Base-by-base conservation (phyloP, 1,140 invertebrate genomes). In the Caerostris darwini region DNA sequence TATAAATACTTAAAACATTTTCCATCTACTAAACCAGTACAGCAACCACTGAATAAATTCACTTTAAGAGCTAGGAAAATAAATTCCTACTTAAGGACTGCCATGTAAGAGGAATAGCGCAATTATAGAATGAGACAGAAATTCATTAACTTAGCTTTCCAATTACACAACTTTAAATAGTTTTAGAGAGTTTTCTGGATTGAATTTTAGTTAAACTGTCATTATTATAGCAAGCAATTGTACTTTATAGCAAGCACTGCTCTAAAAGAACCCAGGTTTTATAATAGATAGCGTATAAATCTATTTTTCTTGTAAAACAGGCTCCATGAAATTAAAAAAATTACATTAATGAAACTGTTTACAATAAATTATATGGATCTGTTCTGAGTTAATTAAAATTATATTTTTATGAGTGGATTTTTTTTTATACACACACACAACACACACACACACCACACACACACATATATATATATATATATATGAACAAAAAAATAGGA, bases 101-200 rank as follows among this genome's bases (percentile, higher is more conserved):
- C 34, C 71, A 77, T 77, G 71, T 50, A 77, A 77, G 71, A 77
- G 71, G 53, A 77, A 77, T 77, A 53, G 71, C 71, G 71, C 71
- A 8, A 77, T 77, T 77, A 50, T 34, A 50, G 71, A 77, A 77
- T 77, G 34, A 77, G 71, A 77, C 53, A 12, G 71, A 77, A 77
- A 77, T 77, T 77, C 71, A 77, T 77, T 77, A 77, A 77, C 10
- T 77, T 12, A 77, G 53, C 34, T 10, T 77, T 77, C 71, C 71
- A 77, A 77, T 77, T 77, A 77, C 71, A 77, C 14, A 50, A 12
- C 34, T 77, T 77, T 77, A 50, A 77, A 53, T 50, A 50, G 34
- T 34, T 77, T 77, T 34, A 34, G 34, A 50, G 53, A 77, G 71
- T 77, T 77, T 53, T 50, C 34, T 50, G 14, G 34, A 77, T 77